Base-by-base conservation (phyloP, 92 coral and sea anemone genomes). In the Zoanthus solanderi region DNA sequence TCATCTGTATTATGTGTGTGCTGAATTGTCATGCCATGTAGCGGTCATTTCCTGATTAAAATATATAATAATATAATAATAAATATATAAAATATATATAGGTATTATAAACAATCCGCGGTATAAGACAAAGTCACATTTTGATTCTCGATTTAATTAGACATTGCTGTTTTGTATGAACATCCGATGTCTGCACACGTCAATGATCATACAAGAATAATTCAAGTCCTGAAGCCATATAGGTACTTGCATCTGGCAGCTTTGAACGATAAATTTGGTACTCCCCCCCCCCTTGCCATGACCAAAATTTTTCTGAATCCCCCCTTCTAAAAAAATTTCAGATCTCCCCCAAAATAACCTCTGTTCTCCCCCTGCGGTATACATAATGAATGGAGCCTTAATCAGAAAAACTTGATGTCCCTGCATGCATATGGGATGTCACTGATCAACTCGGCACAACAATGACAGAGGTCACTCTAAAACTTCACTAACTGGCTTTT, bases 1-100 rank as follows among this genome's bases (percentile, higher is more conserved):
- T 12, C 72, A 67, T 67, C 34, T 67, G 78, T 73, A 73, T 73
- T 73, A 56, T 73, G 57, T 11, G 76, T 73, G 78, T 44, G 78
- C 53, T 73, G 78, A 45, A 73, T 37, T 73, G 78, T 73, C 54
- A 44, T 73, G 78, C 56, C 78, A 44, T 16, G 17, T 44, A 73
- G 56, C 52, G 3, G 42, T 44, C 31, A 73, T 73, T 73, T 73
- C 56, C 28, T 73, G 78, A 73, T 72, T 72, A 17, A 23, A 23
- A 23, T 23, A 23, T 23, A 23, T 23, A 23, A 23, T 23, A 23
- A 23, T 23, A 23, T 23, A 23, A 23, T 23, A 23, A 0, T 23
- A 23, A 23, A 23, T 23, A 23, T 23, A 23, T 23, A 23, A 23
- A 23, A 23, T 23, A 44, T 44, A 42, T 73, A 73, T 57, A 73